Evolutionary conservation across 2,797 vertebrate species (phyloP).

Genomic region (Gephyroberyx darwinii): DNA sequence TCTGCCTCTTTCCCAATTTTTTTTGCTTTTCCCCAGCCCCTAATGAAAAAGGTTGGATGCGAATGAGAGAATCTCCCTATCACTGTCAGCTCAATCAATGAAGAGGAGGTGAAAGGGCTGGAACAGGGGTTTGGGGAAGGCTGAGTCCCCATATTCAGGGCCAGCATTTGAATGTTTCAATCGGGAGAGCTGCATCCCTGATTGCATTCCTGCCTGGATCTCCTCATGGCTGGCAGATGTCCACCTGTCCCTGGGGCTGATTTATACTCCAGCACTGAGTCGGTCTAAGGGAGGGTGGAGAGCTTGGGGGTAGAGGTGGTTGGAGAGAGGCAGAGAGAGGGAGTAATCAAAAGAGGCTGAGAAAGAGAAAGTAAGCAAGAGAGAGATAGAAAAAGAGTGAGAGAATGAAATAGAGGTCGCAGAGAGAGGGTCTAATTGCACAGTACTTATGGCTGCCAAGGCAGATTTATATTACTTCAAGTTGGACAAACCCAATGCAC

Average conservation of each 20-base stretch:
- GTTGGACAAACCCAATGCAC: conserved; percentile 45
- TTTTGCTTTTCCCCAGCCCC: conserved; percentile 30
- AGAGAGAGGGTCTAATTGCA: conserved; percentile 53
- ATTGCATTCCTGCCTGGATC: conserved; percentile 70
- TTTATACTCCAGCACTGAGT: conserved; percentile 58
- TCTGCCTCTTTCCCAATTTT: conserved; percentile 35
- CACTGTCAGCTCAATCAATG: conserved; percentile 36
- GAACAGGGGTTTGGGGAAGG: conserved; percentile 12
- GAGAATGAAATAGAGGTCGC: conserved; percentile 38
- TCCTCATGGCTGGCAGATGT: conserved; percentile 73
- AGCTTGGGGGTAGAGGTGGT: conserved; percentile 6
- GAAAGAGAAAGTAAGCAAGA: not conserved
- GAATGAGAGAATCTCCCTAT: conserved; percentile 24
- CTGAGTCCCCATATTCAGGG: conserved; percentile 18
- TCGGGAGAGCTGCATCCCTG: conserved; percentile 41
- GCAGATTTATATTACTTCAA: conserved; percentile 43
- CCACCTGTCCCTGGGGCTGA: conserved; percentile 73
- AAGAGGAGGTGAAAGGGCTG: conserved; percentile 22
- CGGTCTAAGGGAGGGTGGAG: conserved; percentile 47
- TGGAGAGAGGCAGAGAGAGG: not conserved
- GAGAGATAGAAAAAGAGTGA: conserved; percentile 3
- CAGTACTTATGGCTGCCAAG: conserved; percentile 38
- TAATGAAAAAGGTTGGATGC: conserved; percentile 35
- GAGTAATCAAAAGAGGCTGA: not conserved
- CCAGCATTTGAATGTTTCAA: conserved; percentile 54